Conservation (phyloP, 2,113 vertebrate genomes). For the Erythrocercus mccallii region DNA sequence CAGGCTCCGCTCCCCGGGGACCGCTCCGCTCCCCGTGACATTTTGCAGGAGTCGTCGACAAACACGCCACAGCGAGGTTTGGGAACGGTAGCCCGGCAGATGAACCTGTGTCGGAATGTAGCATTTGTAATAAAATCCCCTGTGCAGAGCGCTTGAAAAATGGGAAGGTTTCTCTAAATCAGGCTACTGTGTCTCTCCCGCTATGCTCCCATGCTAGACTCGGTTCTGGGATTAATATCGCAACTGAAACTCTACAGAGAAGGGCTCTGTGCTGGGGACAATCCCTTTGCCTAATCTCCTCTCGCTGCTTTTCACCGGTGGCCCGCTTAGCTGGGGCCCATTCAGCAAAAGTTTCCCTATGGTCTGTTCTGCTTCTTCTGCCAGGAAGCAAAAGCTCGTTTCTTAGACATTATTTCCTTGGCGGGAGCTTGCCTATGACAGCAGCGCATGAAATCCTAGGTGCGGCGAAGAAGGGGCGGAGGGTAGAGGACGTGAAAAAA, state of each 20-base stretch:
- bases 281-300: neutral
- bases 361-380: neutral
- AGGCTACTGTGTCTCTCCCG: neutral
- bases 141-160: neutral
- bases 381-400: neutral
- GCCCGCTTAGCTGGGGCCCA: neutral
- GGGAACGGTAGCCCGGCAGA: neutral
- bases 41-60: neutral
- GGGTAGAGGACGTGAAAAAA: neutral
- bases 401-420: neutral
- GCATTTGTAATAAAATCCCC: neutral
- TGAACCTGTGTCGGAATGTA: neutral
- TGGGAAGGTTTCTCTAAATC: neutral
- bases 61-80: neutral
- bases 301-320: neutral
- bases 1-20: neutral
- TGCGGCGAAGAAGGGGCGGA: neutral
- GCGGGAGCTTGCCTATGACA: neutral
- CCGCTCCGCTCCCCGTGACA: neutral
- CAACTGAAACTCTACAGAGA: neutral
- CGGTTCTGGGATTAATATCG: neutral
- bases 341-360: conserved; percentile 28
- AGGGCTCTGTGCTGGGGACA: neutral
- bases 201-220: neutral
- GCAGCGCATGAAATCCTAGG: neutral